Base-by-base conservation (phyloP, 2,797 vertebrate genomes). In the Lophius americanus region DNA sequence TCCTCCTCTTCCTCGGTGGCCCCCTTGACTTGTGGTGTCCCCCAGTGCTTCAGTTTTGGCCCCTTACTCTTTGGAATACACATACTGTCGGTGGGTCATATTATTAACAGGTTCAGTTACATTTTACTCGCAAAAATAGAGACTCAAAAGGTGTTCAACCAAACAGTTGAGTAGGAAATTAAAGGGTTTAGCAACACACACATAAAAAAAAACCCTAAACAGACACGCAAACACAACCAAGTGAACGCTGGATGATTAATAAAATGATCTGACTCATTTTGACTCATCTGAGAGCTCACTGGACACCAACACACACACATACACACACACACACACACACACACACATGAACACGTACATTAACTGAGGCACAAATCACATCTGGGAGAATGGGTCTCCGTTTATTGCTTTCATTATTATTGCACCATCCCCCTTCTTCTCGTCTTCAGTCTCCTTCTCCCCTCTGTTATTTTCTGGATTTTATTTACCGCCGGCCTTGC, bases 391-490 rank as follows among this genome's bases (percentile, higher is more conserved):
- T 71, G 78, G 63, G 60, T 73, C 73, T 86, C 44, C 64, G 84
- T 82, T 86, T 87, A 86, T 90, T 88, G 81, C 83, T 85, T 84
- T 68, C 79, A 80, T 88, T 85, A 85, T 87, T 79, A 75, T 83
- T 60, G 59, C 69, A 73, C 73, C 72, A 57, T 43, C 72, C 71
- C 70, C 74, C 69, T 63, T 44, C 76, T 46, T 63, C 69, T 57
- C 14, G 4, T 64, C 73, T 77, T 56, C 64, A 59, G 39, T 68
- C 63, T 44, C 59, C 52, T 36, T 57, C 65, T 70, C 52, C 67
- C 54, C 50, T 46, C 51, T 62, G 50, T 85, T 76, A 76, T 78
- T 69, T 79, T 70, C 78, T 55, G 36, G 68, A 66, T 67, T 60
- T 85, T 81, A 80, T 87, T 86, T 84, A 88, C 69, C 67, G 51